A percentile compares a stretch with the other conserved stretches of the same genome.
phyloP scores from a whole-genome alignment of 2,888 invertebrate species.

The Drosophila multiciliata region DNA sequence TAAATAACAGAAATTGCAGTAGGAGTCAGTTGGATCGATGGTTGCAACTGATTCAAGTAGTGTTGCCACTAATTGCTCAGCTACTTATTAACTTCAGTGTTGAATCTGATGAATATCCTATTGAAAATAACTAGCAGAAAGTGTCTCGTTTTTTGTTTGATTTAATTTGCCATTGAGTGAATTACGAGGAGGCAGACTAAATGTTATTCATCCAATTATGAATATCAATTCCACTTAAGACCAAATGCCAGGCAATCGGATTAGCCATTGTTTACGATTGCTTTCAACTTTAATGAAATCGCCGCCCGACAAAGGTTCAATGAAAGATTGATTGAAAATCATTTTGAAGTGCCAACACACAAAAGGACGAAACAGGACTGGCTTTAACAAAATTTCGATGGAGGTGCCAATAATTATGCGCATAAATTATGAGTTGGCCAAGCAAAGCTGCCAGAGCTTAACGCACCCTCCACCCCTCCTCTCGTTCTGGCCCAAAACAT shows the following conservation, averaged over 20 bases:
- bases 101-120: slow-evolving; percentile 1
- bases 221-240: slow-evolving; percentile 70
- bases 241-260: slow-evolving; percentile 57
- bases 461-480: background rate
- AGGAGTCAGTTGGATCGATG: background rate
- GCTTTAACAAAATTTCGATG: slow-evolving; percentile 1
- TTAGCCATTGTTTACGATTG: slow-evolving; percentile 49
- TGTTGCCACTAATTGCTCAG: background rate
- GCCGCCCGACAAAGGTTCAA: slow-evolving; percentile 75
- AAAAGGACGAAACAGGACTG: slow-evolving; percentile 3
- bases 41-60: background rate
- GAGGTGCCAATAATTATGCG: slow-evolving; percentile 72
- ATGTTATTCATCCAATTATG: slow-evolving; percentile 68
- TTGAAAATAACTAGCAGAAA: background rate
- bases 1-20: background rate
- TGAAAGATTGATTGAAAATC: slow-evolving; percentile 75
- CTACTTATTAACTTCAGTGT: background rate
- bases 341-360: slow-evolving; percentile 63
- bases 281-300: slow-evolving; percentile 75
- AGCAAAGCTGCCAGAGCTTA: slow-evolving; percentile 36
- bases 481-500: slow-evolving; percentile 21
- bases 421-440: slow-evolving; percentile 68
- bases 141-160: slow-evolving; percentile 36
- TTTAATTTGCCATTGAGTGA: slow-evolving; percentile 42
- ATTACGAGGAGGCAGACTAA: slow-evolving; percentile 12